Base-by-base conservation (phyloP, 2,888 invertebrate species). In the Drosophila atroscutellata region DNA sequence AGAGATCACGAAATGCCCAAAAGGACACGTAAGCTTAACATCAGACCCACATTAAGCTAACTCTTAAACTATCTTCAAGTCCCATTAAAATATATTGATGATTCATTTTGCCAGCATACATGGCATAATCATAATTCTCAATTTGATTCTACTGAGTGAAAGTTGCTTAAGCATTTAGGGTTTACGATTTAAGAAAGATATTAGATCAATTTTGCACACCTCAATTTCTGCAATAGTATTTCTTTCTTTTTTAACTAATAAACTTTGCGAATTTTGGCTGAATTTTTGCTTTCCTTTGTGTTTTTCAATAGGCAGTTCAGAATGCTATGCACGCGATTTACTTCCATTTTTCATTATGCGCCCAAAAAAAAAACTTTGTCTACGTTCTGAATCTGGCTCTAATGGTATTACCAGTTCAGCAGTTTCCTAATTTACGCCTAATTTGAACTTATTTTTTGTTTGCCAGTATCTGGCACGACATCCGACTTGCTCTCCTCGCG, bases 361-460 rank as follows among this genome's bases (percentile, higher is more conserved):
- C 8, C 18, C 8, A 15, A 8, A 20, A 26, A 28, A 28, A n/a
- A 52, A 61, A 62, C 26, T 51, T 60, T 50, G 34, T 7, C 24
- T n/a, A 13, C 8, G 39, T 37, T 18, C 30, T 61, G 65, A 34
- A 45, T 52, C 13, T 11, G 42, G 26, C 30, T 18, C 15, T 42
- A 32, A 55, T 26, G 26, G 20, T 58, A 36, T 58, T 34, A 28
- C 34, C 47, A 24, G 26, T 26, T 45, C 36, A 34, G 39, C 34
- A 34, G 45, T 65, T 66, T 64, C 61, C 60, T 66, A 59, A 74
- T 77, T 77, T 64, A 74, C 75, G 79, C 75, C 66, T 64, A 81
- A 75, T 78, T 81, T 81, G 54, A 82, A 75, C 69, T 69, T 80
- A 74, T 62, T 63, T 36, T 63, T 47, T 56, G 65, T 65, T 64